These are phyloP conservation scores for Bagarius yarrelli DNA, from an alignment of 2,113 vertebrate genomes.

Conservation along the genomic window DNA sequence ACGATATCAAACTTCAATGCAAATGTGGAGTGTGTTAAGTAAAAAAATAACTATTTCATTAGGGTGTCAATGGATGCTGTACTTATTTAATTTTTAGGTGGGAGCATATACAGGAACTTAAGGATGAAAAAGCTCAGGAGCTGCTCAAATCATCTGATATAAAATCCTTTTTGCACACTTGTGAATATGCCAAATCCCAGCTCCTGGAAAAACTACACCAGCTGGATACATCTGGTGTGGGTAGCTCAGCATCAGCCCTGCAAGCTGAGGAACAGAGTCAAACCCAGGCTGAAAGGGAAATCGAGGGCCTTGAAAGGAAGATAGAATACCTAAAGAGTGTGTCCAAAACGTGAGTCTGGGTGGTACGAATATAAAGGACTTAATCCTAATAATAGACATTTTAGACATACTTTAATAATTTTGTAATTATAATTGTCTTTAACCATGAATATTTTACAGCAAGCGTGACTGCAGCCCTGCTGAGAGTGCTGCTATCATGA, in stretches of 20 bases:
- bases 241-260: constrained; percentile 59
- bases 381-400: neutral
- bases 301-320: constrained; percentile 75
- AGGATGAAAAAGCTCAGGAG: constrained; percentile 77
- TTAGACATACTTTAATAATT: neutral
- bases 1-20: neutral
- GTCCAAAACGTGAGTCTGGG: constrained; percentile 73
- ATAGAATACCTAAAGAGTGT: constrained; percentile 76
- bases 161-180: constrained; percentile 76
- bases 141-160: constrained; percentile 74
- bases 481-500: constrained; percentile 74
- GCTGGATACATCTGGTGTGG: constrained; percentile 63
- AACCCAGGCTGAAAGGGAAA: constrained; percentile 66
- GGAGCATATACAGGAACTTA: constrained; percentile 77
- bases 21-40: neutral
- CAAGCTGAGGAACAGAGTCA: constrained; percentile 65
- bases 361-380: neutral
- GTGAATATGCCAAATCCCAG: constrained; percentile 67
- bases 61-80: neutral
- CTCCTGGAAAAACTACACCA: constrained; percentile 70
- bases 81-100: constrained; percentile 69
- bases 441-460: constrained; percentile 58
- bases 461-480: constrained; percentile 76
- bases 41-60: neutral
- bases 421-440: neutral